A percentile compares a stretch with the other conserved stretches of the same genome.
These are phyloP conservation scores for Phylloscopus trochiloides DNA, from an alignment of 2,113 vertebrate genomes.

Conservation along the genomic window DNA sequence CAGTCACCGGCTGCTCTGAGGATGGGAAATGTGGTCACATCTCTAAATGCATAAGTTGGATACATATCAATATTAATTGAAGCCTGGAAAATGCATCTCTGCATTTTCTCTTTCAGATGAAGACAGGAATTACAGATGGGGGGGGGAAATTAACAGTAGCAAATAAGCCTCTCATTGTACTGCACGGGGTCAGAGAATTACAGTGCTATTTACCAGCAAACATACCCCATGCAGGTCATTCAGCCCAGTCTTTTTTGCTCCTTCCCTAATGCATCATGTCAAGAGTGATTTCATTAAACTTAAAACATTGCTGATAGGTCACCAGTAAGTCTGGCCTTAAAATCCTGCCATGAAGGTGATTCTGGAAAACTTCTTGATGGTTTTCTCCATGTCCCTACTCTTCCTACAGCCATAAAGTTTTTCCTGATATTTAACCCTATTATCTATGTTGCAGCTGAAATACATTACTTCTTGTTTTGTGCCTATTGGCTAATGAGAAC, in stretches of 20 bases:
- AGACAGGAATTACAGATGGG: neutral
- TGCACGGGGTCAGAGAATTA: neutral
- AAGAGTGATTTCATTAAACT: neutral
- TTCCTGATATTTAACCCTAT: conserved; percentile 18
- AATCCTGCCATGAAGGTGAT: neutral
- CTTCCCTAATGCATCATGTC: neutral
- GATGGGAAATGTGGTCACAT: neutral
- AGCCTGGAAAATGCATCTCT: neutral
- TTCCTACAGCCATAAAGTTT: neutral
- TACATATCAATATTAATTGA: conserved; percentile 20
- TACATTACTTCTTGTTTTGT: conserved; percentile 57
- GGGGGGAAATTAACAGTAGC: neutral
- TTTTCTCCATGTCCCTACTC: neutral
- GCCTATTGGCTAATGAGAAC: conserved; percentile 50
- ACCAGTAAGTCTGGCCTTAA: neutral
- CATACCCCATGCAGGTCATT: neutral
- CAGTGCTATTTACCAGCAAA: neutral
- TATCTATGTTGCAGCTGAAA: neutral
- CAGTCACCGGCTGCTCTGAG: neutral
- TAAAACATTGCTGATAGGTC: neutral
- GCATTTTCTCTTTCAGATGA: neutral
- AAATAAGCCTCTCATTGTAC: neutral
- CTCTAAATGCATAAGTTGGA: conserved; percentile 18
- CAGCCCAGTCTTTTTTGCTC: neutral
- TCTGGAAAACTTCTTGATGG: neutral